A percentile compares a stretch with the other conserved stretches of the same genome.
phyloP scores from a whole-genome alignment of 2,888 invertebrate species.

The Stenoptilia bipunctidactyla region DNA sequence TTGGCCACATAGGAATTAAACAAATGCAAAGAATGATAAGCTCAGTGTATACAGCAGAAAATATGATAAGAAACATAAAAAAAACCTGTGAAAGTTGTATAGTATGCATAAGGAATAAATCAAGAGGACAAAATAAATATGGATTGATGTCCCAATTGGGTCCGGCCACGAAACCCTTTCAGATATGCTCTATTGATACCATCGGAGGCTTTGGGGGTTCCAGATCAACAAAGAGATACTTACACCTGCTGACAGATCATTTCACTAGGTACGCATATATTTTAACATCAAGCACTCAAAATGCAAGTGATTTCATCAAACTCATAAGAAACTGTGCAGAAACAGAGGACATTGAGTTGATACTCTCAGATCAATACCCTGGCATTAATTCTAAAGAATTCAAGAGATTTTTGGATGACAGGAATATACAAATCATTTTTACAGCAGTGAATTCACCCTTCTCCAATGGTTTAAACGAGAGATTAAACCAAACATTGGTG shows the following conservation, averaged over 20 bases:
- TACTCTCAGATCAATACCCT: constrained; percentile 21
- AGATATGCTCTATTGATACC: constrained; percentile 17
- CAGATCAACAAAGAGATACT: constrained; percentile 19
- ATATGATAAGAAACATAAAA: constrained; percentile 13
- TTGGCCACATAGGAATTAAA: constrained; percentile 15
- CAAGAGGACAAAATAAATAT: constrained; percentile 14
- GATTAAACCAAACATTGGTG: constrained; percentile 20
- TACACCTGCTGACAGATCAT: too few relatives aligned
- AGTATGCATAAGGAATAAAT: constrained; percentile 6
- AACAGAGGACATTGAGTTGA: constrained; percentile 11
- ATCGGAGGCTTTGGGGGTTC: constrained; percentile 19
- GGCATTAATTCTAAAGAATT: constrained; percentile 22
- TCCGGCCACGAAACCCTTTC: constrained; percentile 15
- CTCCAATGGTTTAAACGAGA: constrained; percentile 17
- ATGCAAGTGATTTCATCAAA: constrained; percentile 17
- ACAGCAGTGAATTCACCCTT: constrained; percentile 24
- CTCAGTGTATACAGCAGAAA: constrained; percentile 11
- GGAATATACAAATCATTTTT: constrained; percentile 20
- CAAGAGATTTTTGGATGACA: constrained; percentile 13
- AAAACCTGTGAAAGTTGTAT: constrained; percentile 6
- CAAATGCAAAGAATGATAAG: constrained; percentile 14
- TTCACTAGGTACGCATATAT: constrained; percentile 18
- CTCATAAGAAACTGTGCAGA: constrained; percentile 10
- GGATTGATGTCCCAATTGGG: constrained; percentile 19
- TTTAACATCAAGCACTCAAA: constrained; percentile 17